Evolutionary conservation across 1,140 invertebrate genomes (phyloP), one percentile per base, ranked within the genome.

Genomic region (Pseudomyrmex concolor): DNA sequence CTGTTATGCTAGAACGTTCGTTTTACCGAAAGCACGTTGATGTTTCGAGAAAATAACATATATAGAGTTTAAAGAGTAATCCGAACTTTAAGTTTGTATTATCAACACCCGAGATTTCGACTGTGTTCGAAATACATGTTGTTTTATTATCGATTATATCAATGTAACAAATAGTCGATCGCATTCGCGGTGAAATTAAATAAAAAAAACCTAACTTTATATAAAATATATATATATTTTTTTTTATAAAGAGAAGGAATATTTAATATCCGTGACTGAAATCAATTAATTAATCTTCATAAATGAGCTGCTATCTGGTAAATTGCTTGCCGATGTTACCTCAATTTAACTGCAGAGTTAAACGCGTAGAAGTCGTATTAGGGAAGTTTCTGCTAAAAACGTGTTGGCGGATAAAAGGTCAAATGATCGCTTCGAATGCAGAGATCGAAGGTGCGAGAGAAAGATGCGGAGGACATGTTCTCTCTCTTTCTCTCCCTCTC

Each of bases 351-450:
- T 59, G 43, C 15, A 54, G 25, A 54, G 22, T 71, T 70, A 48
- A 80, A 80, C 66, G 66, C 17, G 19, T 55, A 51, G 50, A 70
- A 80, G 51, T 70, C 76, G 43, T 70, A 78, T 78, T 70, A 78
- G 66, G 76, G 59, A 80, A 80, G 76, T 80, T 80, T 4, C 22
- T 51, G 54, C 54, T 70, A 80, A 80, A 80, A 80, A 80, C 54
- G 54, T 80, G 54, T 71, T 48, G 66, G 55, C 66, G 66, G 54
- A 3, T 22, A 62, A 80, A 71, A 80, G 76, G 76, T 80, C 76
- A 80, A 80, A 80, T 80, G 76, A 70, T 80, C 76, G 76, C 45
- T 71, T 34, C 34, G 55, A 70, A 80, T 43, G n/a, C 51, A 34
- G 51, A 17, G 68, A 22, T 43, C 25, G 68, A 34, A 70, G 13